Evolutionary conservation across 2,888 invertebrate species (phyloP).

Genomic region (Rambutsinella grinnellia): DNA sequence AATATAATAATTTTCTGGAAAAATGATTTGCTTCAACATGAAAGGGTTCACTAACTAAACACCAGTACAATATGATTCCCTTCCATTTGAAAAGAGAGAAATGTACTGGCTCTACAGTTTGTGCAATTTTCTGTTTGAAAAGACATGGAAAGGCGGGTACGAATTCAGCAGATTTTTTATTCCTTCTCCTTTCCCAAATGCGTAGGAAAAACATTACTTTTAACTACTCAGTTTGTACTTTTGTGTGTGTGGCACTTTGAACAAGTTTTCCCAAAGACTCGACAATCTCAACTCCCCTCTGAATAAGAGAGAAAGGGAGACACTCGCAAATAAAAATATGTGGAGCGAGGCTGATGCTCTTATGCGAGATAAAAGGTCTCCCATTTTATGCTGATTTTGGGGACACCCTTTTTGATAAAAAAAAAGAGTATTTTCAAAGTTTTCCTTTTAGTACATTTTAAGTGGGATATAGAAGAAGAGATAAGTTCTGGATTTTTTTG

Average conservation of each 20-base stretch:
- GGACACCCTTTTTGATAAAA: background rate
- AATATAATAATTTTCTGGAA: background rate
- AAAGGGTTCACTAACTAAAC: background rate
- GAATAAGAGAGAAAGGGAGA: background rate
- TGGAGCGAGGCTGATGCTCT: background rate
- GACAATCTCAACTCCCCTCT: too few relatives aligned
- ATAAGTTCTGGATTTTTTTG: too few relatives aligned
- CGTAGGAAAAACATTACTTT: background rate
- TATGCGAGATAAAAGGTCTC: background rate
- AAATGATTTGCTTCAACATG: background rate
- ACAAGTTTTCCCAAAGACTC: too few relatives aligned
- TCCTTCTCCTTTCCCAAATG: too few relatives aligned
- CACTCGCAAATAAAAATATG: background rate
- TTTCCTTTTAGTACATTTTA: too few relatives aligned
- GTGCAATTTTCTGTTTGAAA: background rate
- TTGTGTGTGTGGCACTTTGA: too few relatives aligned
- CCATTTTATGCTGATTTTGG: background rate
- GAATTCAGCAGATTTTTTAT: background rate
- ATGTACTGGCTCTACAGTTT: background rate
- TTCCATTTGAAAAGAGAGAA: background rate
- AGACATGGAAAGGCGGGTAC: too few relatives aligned
- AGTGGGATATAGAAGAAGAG: too few relatives aligned
- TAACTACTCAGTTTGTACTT: too few relatives aligned
- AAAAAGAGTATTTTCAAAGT: background rate
- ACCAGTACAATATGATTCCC: background rate